These are phyloP conservation scores for Hypotaenidia okinawae DNA, from an alignment of 2,797 vertebrate species.

Conservation along the genomic window DNA sequence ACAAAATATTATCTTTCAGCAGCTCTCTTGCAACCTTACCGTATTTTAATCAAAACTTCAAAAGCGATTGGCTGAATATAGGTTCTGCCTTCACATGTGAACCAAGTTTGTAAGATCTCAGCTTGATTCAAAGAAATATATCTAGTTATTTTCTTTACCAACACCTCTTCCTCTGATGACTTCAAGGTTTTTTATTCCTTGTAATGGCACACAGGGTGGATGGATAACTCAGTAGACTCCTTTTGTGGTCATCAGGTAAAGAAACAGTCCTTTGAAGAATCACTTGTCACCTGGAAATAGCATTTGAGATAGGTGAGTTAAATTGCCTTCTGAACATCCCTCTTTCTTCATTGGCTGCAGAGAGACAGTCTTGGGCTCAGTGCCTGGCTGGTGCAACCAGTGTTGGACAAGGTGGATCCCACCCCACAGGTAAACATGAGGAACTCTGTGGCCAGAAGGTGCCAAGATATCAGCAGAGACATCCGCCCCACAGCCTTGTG, in stretches of 20 bases:
- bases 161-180: neutral
- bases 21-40: neutral
- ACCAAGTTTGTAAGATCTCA: neutral
- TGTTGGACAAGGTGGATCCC: neutral
- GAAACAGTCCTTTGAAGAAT: neutral
- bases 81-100: neutral
- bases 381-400: neutral
- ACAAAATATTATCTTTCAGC: neutral
- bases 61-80: neutral
- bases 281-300: fast-evolving
- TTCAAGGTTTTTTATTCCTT: neutral
- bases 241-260: neutral
- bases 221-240: neutral
- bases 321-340: neutral
- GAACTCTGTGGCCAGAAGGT: neutral
- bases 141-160: neutral
- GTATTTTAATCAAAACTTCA: neutral
- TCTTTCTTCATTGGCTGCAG: neutral
- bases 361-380: neutral
- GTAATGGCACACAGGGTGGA: neutral
- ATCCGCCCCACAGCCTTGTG: neutral
- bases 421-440: neutral
- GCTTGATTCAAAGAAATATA: neutral
- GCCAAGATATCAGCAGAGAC: neutral
- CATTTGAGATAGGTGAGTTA: neutral